Conservation (phyloP, 2,113 vertebrate species). For the Macaca mulatta region DNA sequence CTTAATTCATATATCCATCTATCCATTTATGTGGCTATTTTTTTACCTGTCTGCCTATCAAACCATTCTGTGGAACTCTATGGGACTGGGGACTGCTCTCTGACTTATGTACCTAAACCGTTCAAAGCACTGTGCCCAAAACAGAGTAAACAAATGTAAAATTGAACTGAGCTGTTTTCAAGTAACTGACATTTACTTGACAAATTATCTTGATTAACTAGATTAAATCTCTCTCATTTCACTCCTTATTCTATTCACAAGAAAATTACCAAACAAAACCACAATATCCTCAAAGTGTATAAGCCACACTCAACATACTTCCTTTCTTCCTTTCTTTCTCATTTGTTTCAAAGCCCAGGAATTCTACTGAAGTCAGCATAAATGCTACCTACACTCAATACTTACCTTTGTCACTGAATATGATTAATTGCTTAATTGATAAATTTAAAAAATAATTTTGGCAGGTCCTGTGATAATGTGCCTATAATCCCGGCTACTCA, state of each 20-base stretch:
- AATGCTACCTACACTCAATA: neutral
- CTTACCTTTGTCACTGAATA: neutral
- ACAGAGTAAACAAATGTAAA: neutral
- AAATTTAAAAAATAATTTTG: neutral
- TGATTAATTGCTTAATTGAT: neutral
- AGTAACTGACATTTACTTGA: conserved; percentile 14
- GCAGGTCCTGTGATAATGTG: too few relatives aligned
- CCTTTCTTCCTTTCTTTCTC: neutral
- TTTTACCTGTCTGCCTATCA: neutral
- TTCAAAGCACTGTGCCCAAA: neutral
- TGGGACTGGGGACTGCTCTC: neutral
- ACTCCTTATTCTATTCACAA: neutral
- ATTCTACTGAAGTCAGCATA: neutral
- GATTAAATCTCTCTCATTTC: neutral
- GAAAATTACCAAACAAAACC: neutral
- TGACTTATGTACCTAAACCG: neutral
- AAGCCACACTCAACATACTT: neutral
- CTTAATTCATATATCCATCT: neutral
- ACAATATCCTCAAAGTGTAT: neutral
- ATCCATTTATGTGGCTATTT: neutral
- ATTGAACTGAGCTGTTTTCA: neutral
- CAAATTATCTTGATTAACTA: neutral
- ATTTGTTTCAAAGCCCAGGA: neutral
- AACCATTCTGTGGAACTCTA: neutral
- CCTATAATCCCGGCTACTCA: too few relatives aligned